phyloP scores from a whole-genome alignment of 30 jellyfish, hydroid and myxozoan species.

The Aurelia sp. region DNA sequence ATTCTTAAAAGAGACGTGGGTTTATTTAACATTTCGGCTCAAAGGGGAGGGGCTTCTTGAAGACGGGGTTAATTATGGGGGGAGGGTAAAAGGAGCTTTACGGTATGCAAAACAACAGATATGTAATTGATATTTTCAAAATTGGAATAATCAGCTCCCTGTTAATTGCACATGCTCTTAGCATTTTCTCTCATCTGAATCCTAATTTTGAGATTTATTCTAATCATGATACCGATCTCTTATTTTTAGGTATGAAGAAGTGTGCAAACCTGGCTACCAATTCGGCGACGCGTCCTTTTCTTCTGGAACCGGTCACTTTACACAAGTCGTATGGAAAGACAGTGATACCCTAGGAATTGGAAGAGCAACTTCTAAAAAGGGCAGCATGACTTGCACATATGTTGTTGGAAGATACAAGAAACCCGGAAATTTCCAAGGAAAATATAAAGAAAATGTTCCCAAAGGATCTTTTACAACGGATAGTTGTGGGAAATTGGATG shows the following conservation, averaged over 20 bases:
- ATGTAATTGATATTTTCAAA: too few species aligned
- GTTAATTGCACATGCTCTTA: too few species aligned
- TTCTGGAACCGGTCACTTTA: conserved; percentile 80
- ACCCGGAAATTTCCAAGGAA: conserved; percentile 84
- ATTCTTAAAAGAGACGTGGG: too few species aligned
- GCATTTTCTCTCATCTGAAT: too few species aligned
- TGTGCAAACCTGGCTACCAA: conserved; percentile 77
- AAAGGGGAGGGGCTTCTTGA: too few species aligned
- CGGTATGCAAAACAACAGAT: too few species aligned
- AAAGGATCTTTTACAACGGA: conserved; percentile 74
- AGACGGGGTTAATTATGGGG: too few species aligned
- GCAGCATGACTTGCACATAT: conserved; percentile 85
- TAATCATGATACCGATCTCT: too few species aligned
- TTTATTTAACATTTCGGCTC: too few species aligned
- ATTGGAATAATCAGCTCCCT: too few species aligned
- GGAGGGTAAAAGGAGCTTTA: too few species aligned
- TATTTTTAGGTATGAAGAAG: conserved; percentile 75
- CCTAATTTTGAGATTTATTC: too few species aligned
- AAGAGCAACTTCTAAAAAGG: conserved; percentile 62
- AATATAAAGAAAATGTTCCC: conserved; percentile 82
- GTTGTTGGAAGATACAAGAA: conserved; percentile 91
- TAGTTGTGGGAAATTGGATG: conserved; percentile 56
- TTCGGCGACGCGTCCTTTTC: conserved; percentile 48
- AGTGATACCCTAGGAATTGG: conserved; percentile 94
- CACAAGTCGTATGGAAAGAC: conserved; percentile 98